Evolutionary conservation across 2,113 vertebrate species (phyloP).

Genomic region (Ia io): DNA sequence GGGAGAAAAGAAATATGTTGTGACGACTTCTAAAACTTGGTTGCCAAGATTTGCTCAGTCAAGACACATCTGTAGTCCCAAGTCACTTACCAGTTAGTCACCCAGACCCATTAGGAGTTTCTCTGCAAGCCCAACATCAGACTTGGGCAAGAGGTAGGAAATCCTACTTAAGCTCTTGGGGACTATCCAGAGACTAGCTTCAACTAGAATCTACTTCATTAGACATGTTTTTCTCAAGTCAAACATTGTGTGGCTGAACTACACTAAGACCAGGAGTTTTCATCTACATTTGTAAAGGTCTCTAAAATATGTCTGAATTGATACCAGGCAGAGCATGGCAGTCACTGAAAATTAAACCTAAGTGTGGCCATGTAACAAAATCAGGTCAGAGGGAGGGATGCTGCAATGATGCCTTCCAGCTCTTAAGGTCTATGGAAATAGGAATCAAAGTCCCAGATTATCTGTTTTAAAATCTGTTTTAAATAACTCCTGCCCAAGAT

Average conservation of each 20-base stretch:
- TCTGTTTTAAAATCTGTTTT: background rate
- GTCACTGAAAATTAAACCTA: background rate
- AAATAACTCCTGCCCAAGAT: background rate
- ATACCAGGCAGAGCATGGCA: background rate
- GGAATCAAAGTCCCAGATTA: background rate
- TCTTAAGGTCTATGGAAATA: background rate
- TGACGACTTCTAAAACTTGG: background rate
- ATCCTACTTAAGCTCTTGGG: background rate
- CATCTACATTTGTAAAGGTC: background rate
- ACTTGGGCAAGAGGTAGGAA: background rate
- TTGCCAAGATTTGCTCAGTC: background rate
- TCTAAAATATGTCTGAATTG: background rate
- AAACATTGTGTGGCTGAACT: background rate
- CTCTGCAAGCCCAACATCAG: background rate
- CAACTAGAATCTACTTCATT: background rate
- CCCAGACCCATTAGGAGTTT: background rate
- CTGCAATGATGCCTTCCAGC: background rate
- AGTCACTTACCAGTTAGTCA: background rate
- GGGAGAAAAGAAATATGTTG: background rate
- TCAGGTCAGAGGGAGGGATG: background rate
- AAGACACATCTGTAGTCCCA: background rate
- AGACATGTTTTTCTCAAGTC: background rate
- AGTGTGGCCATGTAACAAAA: background rate
- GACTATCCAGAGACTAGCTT: background rate
- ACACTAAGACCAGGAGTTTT: background rate